phyloP scores from a whole-genome alignment of 2,113 vertebrate genomes.

The Phylloscopus trochiloides region DNA sequence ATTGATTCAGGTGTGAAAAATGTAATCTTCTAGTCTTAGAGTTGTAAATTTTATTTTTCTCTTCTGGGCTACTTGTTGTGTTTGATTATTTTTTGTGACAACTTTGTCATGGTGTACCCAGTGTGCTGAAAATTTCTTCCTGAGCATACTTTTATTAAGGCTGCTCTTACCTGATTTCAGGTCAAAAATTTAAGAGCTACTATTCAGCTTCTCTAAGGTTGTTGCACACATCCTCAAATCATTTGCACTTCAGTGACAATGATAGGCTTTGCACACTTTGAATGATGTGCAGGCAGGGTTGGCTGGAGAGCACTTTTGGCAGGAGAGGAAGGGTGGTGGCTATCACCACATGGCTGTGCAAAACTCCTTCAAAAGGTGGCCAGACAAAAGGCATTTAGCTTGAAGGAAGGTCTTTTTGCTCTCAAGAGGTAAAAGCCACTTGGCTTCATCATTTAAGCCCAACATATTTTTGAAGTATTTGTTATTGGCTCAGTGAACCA shows the following conservation, averaged over 20 bases:
- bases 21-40: neutral
- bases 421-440: neutral
- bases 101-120: accelerated
- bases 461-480: neutral
- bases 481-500: neutral
- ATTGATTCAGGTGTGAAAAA: neutral
- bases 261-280: neutral
- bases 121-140: neutral
- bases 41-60: neutral
- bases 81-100: neutral
- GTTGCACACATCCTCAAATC: neutral
- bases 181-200: neutral
- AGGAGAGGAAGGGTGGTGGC: neutral
- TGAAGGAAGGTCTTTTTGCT: neutral
- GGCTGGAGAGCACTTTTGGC: neutral
- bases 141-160: neutral
- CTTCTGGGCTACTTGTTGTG: neutral
- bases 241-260: neutral
- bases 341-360: neutral
- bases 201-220: neutral
- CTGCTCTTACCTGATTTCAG: neutral
- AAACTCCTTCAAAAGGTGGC: neutral
- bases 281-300: neutral
- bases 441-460: neutral
- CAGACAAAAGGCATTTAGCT: neutral